phyloP scores from a whole-genome alignment of 2,888 invertebrate genomes.

The Lysandra coridon region DNA sequence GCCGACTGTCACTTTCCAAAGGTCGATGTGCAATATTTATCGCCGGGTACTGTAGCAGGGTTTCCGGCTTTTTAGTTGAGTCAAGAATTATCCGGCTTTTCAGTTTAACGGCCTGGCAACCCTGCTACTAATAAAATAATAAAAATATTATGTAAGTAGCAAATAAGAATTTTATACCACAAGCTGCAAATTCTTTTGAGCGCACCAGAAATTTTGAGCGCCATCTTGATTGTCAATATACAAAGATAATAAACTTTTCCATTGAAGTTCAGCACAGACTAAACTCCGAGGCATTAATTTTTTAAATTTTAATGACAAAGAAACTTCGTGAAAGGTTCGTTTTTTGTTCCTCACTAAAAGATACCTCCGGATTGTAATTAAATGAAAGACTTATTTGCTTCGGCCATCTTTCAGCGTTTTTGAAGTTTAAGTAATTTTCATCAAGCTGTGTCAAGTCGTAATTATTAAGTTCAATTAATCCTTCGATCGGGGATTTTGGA shows the following conservation, averaged over 20 bases:
- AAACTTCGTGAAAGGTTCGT: constrained; percentile 2
- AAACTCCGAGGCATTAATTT: background rate
- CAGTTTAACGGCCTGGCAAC: no score
- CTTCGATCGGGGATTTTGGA: no score
- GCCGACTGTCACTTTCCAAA: no score
- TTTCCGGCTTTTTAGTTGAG: no score
- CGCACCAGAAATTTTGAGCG: background rate
- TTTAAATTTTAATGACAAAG: constrained; percentile 12
- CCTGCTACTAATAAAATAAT: background rate
- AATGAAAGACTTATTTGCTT: background rate
- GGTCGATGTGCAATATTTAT: no score
- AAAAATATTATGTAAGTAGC: background rate
- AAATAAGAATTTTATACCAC: background rate
- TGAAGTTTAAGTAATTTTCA: no score
- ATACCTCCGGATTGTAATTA: background rate
- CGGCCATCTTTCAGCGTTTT: background rate
- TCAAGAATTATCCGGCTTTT: no score
- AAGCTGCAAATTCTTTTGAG: background rate
- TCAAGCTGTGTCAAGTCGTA: no score
- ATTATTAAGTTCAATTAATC: no score
- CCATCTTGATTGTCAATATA: background rate
- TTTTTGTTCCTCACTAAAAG: background rate
- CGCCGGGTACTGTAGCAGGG: no score
- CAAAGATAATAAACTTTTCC: constrained; percentile 10
- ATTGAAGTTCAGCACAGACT: constrained; percentile 1